These are phyloP conservation scores for Tinea pellionella DNA, from an alignment of 2,888 invertebrate species.

Conservation along the genomic window DNA sequence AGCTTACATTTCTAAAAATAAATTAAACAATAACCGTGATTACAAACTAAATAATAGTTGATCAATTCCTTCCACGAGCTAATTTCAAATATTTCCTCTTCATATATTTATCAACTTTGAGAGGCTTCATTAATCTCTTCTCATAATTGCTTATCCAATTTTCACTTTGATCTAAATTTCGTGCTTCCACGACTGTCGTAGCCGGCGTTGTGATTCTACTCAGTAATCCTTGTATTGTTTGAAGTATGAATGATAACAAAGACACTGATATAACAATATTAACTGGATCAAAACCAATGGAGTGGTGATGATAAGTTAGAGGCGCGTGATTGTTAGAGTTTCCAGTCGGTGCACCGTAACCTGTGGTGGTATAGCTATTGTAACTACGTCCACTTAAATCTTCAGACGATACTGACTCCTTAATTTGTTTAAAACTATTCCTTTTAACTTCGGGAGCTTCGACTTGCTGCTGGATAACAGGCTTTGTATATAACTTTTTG, in stretches of 20 bases:
- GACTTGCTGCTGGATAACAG: conserved; percentile 15
- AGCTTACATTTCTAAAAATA: too few species aligned
- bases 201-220: conserved; percentile 45
- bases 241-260: conserved; percentile 52
- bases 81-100: conserved; percentile 28
- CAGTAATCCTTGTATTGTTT: conserved; percentile 55
- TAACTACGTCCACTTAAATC: conserved; percentile 35
- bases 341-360: conserved; percentile 31
- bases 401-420: not conserved
- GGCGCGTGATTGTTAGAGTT: conserved; percentile 32
- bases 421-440: not conserved
- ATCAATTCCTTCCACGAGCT: not conserved
- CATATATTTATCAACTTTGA: conserved; percentile 30
- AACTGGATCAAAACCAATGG: conserved; percentile 62
- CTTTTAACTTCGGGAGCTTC: conserved; percentile 18
- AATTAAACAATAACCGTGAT: too few species aligned
- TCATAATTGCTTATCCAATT: conserved; percentile 40
- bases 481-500: conserved; percentile 9
- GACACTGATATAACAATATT: conserved; percentile 62
- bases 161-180: conserved; percentile 30
- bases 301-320: conserved; percentile 56
- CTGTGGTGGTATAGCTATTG: conserved; percentile 36
- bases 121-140: conserved; percentile 22
- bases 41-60: not conserved
- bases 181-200: conserved; percentile 51